A percentile compares a stretch with the other conserved stretches of the same genome.
These are phyloP conservation scores for Scaptomyza pallida DNA, from an alignment of 1,140 invertebrate genomes.

Conservation along the genomic window DNA sequence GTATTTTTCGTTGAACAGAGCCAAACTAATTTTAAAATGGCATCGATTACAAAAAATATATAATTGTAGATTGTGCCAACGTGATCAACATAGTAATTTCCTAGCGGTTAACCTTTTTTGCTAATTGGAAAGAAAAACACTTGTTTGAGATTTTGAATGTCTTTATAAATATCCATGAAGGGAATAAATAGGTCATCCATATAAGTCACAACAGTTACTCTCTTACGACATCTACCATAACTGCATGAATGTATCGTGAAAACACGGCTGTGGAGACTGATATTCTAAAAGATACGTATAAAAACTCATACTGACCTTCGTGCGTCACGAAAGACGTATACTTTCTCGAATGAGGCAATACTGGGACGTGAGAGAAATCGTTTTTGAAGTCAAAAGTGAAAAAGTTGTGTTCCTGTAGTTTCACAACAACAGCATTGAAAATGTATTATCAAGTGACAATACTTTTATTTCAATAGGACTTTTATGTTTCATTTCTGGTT, in stretches of 20 bases:
- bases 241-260: not conserved
- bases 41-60: not conserved
- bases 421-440: no score
- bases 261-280: not conserved
- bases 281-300: conserved; percentile 3
- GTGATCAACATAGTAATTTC: not conserved
- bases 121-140: not conserved
- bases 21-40: not conserved
- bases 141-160: not conserved
- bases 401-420: no score
- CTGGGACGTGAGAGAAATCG: no score
- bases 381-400: no score
- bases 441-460: no score
- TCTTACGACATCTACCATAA: not conserved
- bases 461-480: no score
- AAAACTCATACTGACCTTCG: conserved; percentile 1
- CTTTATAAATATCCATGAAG: not conserved
- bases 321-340: conserved; percentile 1
- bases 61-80: not conserved
- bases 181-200: not conserved
- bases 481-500: no score
- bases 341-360: no score
- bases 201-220: not conserved
- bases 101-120: not conserved
- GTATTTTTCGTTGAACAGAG: not conserved